phyloP scores from a whole-genome alignment of 2,888 invertebrate genomes.

The Drosophila leonis region DNA sequence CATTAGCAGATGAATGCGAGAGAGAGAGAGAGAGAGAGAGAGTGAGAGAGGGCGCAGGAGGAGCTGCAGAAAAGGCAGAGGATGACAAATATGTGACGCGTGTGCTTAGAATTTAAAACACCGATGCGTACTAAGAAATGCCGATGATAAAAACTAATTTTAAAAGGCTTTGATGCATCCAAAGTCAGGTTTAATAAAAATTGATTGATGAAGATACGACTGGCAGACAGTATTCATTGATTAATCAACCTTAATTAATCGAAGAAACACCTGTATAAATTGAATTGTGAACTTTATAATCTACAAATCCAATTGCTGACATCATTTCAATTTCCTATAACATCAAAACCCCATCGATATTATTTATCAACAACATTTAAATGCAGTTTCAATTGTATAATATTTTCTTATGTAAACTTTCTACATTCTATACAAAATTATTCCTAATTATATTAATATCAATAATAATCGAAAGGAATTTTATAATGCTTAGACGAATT shows the following conservation, averaged over 20 bases:
- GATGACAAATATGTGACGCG: slow-evolving; percentile 26
- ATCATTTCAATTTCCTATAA: neutral
- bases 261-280: too few species aligned
- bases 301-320: neutral
- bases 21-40: neutral
- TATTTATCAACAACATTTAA: neutral
- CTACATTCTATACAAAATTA: neutral
- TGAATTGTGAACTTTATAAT: neutral
- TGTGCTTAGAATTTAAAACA: slow-evolving; percentile 5
- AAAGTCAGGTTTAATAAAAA: neutral
- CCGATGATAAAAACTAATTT: neutral
- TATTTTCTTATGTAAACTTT: neutral
- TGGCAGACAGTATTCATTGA: neutral
- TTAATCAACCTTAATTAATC: neutral
- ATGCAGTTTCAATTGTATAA: neutral
- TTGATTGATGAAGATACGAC: neutral
- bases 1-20: slow-evolving; percentile 56
- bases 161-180: neutral
- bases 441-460: too few species aligned
- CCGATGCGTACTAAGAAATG: neutral
- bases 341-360: neutral
- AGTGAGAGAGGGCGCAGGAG: neutral
- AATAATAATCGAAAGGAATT: neutral
- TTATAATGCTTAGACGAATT: neutral
- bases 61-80: slow-evolving; percentile 5